Evolutionary conservation across 1,140 invertebrate species (phyloP).

Genomic region (Drosophila carrolli): DNA sequence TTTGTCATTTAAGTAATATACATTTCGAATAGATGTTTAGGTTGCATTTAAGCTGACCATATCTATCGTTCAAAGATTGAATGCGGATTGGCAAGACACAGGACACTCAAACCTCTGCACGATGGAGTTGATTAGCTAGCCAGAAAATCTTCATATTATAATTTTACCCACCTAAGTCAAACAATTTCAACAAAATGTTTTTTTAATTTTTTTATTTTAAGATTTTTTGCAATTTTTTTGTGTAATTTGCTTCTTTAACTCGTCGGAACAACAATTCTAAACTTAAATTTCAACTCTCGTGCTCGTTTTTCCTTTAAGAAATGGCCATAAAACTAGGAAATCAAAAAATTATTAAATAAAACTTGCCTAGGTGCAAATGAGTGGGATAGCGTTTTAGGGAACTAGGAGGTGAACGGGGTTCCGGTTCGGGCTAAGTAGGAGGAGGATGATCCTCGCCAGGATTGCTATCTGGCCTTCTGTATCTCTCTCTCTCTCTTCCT

Average conservation of each 20-base stretch:
- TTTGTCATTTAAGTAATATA: no score
- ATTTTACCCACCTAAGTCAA: background rate
- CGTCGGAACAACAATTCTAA: slow-evolving; percentile 65
- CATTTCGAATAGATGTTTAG: slow-evolving; percentile 15
- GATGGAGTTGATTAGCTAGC: slow-evolving; percentile 54
- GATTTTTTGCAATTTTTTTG: slow-evolving; percentile 42
- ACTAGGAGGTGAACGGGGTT: slow-evolving; percentile 39
- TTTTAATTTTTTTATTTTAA: slow-evolving; percentile 58
- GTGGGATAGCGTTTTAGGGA: slow-evolving; percentile 42
- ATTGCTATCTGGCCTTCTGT: slow-evolving; percentile 15
- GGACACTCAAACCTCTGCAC: slow-evolving; percentile 76
- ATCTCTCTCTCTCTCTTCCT: slow-evolving; percentile 1
- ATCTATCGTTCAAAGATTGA: slow-evolving; percentile 71
- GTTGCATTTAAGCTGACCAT: slow-evolving; percentile 53
- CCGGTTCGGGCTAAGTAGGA: slow-evolving; percentile 49
- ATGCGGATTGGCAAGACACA: slow-evolving; percentile 48
- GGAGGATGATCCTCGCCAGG: slow-evolving; percentile 23
- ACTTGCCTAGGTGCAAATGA: slow-evolving; percentile 65
- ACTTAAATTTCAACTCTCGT: slow-evolving; percentile 71
- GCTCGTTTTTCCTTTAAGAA: slow-evolving; percentile 37
- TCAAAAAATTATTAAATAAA: slow-evolving; percentile 55
- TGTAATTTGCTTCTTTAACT: slow-evolving; percentile 37
- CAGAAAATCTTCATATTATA: background rate
- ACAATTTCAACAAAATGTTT: slow-evolving; percentile 4
- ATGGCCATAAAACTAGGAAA: slow-evolving; percentile 72